Conservation (phyloP, 2,888 invertebrate genomes). For the Lucinisca nassula region DNA sequence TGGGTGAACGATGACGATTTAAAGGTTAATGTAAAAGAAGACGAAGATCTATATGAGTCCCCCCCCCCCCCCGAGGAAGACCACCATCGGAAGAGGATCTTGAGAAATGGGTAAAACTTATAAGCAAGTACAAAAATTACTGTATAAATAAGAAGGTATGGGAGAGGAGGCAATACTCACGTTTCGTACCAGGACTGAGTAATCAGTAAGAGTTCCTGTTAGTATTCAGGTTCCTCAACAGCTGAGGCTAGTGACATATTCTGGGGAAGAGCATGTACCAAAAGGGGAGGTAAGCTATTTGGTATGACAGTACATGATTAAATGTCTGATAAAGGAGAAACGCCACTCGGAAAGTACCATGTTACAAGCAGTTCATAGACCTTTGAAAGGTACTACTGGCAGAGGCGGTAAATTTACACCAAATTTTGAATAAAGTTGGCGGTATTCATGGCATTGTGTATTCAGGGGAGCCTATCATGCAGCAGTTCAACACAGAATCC, state of each 20-base stretch:
- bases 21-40: too few relatives aligned
- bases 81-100: neutral
- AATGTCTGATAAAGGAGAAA: neutral
- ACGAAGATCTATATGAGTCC: neutral
- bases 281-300: neutral
- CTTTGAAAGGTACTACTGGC: neutral
- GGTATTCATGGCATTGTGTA: neutral
- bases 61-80: neutral
- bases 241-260: neutral
- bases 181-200: neutral
- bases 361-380: neutral
- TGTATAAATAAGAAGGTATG: neutral
- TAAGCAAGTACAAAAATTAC: neutral
- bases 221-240: neutral
- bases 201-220: neutral
- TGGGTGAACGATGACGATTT: too few relatives aligned
- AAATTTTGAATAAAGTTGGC: neutral
- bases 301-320: neutral
- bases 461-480: neutral
- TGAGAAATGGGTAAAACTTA: neutral
- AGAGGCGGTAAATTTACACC: neutral
- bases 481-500: neutral
- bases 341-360: neutral
- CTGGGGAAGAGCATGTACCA: neutral
- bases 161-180: neutral